Conservation (phyloP, 2,113 vertebrate genomes). For the Catagonus wagneri region DNA sequence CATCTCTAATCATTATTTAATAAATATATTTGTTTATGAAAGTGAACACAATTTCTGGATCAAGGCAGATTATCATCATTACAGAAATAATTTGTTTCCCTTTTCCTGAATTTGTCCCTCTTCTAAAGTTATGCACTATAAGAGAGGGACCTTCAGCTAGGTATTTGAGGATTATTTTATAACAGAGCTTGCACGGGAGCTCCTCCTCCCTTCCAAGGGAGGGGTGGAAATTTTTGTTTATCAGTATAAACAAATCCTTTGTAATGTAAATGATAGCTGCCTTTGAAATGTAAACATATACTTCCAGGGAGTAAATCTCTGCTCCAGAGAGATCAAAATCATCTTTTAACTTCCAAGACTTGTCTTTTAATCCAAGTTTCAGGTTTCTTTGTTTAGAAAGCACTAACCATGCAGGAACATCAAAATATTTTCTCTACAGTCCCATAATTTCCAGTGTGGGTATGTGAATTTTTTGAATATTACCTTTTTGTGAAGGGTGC, state of each 20-base stretch:
- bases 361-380: neutral
- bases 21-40: neutral
- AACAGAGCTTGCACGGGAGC: neutral
- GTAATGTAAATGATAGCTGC: neutral
- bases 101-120: neutral
- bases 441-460: fast-evolving
- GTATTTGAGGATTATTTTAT: neutral
- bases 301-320: neutral
- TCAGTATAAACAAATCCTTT: neutral
- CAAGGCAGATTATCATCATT: neutral
- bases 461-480: neutral
- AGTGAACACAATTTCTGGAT: neutral
- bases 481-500: neutral
- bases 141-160: neutral
- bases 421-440: neutral
- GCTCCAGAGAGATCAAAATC: neutral
- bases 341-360: neutral
- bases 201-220: neutral
- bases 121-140: neutral
- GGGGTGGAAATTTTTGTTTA: neutral
- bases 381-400: conserved; percentile 4
- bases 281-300: conserved; percentile 14
- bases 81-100: neutral
- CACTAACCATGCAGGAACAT: neutral
- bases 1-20: neutral